Evolutionary conservation across 2,113 vertebrate species (phyloP).

Genomic region (Lota lota): DNA sequence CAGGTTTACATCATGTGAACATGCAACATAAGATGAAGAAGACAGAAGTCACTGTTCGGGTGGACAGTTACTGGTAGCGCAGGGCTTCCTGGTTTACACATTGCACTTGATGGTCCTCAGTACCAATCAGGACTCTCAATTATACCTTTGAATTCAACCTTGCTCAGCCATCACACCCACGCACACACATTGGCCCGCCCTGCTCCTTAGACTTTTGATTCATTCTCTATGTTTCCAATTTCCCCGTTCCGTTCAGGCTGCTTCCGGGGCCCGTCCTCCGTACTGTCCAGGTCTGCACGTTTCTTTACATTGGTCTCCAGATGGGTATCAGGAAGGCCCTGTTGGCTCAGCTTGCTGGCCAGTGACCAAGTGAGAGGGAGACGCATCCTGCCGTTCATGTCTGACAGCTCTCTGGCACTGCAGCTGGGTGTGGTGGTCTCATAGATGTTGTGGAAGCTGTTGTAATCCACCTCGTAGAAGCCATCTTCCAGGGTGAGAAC

Average conservation of each 20-base stretch:
- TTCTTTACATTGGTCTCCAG: constrained; percentile 86
- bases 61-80: constrained; percentile 31
- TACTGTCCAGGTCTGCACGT: constrained; percentile 62
- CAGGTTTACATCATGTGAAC: constrained; percentile 38
- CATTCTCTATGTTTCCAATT: constrained; percentile 88
- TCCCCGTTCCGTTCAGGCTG: constrained; percentile 85
- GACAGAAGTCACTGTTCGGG: constrained; percentile 31
- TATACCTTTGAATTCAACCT: too few relatives aligned
- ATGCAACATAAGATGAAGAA: constrained; percentile 21
- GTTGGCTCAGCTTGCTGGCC: constrained; percentile 91
- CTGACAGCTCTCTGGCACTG: constrained; percentile 90
- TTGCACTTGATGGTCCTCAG: constrained; percentile 44
- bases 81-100: constrained; percentile 49
- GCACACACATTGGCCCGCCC: constrained; percentile 11
- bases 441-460: constrained; percentile 95
- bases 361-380: constrained; percentile 92
- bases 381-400: constrained; percentile 79
- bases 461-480: constrained; percentile 98
- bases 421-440: constrained; percentile 92
- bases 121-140: constrained; percentile 3
- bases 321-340: constrained; percentile 78
- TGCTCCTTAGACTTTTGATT: constrained; percentile 88
- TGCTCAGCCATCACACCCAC: constrained; percentile 11
- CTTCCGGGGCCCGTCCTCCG: constrained; percentile 63
- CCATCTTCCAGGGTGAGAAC: constrained; percentile 96